Percentiles rank a stretch among this genome's conserved stretches.
Conservation (phyloP, 2,113 vertebrate genomes). For the Mirounga angustirostris region DNA sequence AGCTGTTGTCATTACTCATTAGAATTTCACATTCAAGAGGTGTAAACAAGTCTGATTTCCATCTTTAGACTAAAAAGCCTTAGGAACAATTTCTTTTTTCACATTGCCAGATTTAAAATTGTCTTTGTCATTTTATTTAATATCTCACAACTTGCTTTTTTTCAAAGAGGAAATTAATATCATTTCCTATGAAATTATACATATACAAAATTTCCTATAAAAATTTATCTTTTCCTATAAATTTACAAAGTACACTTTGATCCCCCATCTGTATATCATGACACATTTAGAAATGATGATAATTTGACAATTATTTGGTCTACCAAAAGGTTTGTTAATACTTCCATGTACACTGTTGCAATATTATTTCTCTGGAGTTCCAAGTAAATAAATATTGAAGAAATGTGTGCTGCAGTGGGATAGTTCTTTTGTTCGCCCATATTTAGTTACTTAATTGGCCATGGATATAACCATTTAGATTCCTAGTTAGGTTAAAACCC, state of each 20-base stretch:
- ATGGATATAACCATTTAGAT: not conserved
- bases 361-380: not conserved
- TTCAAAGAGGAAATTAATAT: not conserved
- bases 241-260: not conserved
- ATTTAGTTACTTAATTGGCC: constrained; percentile 35
- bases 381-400: not conserved
- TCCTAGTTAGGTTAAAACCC: not conserved
- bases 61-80: not conserved
- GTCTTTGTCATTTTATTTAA: not conserved
- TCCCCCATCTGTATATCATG: not conserved
- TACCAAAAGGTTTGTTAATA: not conserved
- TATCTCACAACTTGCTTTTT: not conserved
- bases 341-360: not conserved
- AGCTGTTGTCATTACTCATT: constrained; percentile 41
- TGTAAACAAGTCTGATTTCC: constrained; percentile 27
- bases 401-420: not conserved
- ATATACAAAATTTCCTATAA: not conserved
- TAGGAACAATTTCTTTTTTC: not conserved
- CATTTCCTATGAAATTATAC: not conserved
- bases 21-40: constrained; percentile 10
- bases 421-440: not conserved
- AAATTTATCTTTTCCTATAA: not conserved
- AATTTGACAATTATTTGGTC: not conserved
- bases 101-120: not conserved
- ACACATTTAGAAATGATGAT: not conserved